Conservation (phyloP, 1,140 invertebrate genomes). For the Acyrthosiphon pisum region DNA sequence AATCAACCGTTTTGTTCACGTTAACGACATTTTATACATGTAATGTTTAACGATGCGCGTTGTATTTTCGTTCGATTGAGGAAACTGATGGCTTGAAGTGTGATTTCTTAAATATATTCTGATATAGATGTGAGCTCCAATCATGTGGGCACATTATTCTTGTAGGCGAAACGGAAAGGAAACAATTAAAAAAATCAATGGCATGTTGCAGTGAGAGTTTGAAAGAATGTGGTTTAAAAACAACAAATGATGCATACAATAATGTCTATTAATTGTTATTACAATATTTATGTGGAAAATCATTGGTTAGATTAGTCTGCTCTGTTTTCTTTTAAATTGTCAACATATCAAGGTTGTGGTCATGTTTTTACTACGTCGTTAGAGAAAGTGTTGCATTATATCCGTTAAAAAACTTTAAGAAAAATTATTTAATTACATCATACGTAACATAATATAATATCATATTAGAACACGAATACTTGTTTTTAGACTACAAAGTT, state of each 20-base stretch:
- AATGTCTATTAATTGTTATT: constrained; percentile 11
- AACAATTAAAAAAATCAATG: not conserved
- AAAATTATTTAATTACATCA: constrained; percentile 47
- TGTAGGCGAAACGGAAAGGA: not conserved
- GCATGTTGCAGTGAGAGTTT: not conserved
- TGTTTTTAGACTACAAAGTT: not conserved
- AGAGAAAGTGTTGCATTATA: constrained; percentile 46
- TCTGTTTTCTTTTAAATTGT: constrained; percentile 34
- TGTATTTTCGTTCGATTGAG: not conserved
- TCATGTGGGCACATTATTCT: not conserved
- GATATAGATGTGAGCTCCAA: not conserved
- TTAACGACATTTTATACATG: not conserved
- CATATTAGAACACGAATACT: not conserved
- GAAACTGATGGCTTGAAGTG: not conserved
- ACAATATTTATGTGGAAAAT: constrained; percentile 6
- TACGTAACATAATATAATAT: not conserved
- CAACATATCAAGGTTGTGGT: constrained; percentile 40
- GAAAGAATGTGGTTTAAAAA: constrained; percentile 4
- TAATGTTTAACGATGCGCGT: not conserved
- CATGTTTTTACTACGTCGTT: constrained; percentile 22
- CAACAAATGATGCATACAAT: not conserved
- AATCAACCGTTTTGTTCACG: not conserved
- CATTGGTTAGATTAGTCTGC: not conserved
- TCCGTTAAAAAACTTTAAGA: not conserved
- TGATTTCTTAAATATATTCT: not conserved